Percentiles rank a stretch among this genome's conserved stretches.
phyloP scores from a whole-genome alignment of 2,888 invertebrate species.

The Ganaspis brasiliensis region DNA sequence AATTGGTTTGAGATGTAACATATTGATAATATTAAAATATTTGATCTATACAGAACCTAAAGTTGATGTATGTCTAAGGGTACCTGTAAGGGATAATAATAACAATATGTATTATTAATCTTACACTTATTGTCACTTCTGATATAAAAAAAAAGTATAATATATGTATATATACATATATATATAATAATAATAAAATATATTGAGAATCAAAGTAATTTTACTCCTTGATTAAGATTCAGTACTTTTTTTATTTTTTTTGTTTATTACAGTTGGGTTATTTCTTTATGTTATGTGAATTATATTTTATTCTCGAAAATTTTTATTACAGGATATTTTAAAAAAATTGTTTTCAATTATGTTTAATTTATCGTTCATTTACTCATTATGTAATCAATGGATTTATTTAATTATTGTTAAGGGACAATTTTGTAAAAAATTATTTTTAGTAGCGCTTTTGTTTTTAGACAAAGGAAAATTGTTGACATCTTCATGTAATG shows the following conservation, averaged over 20 bases:
- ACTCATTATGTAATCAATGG: too few relatives aligned
- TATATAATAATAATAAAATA: slow-evolving; percentile 64
- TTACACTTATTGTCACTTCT: slow-evolving; percentile 68
- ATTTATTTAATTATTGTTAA: too few relatives aligned
- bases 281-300: too few relatives aligned
- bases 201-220: slow-evolving; percentile 16
- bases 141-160: too few relatives aligned
- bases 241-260: background rate
- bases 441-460: background rate
- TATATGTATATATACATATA: too few relatives aligned
- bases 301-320: too few relatives aligned
- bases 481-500: slow-evolving; percentile 13
- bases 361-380: too few relatives aligned
- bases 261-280: background rate
- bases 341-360: too few relatives aligned
- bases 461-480: slow-evolving; percentile 38
- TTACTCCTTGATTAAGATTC: background rate
- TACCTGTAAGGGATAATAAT: slow-evolving; percentile 70
- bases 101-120: slow-evolving; percentile 73
- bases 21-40: slow-evolving; percentile 65
- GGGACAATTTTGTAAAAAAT: background rate
- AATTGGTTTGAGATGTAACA: slow-evolving; percentile 75
- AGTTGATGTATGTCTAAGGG: slow-evolving; percentile 71
- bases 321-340: too few relatives aligned
- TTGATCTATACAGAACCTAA: slow-evolving; percentile 44